Conservation (phyloP, 2,888 invertebrate genomes). For the Leucoma salicis region DNA sequence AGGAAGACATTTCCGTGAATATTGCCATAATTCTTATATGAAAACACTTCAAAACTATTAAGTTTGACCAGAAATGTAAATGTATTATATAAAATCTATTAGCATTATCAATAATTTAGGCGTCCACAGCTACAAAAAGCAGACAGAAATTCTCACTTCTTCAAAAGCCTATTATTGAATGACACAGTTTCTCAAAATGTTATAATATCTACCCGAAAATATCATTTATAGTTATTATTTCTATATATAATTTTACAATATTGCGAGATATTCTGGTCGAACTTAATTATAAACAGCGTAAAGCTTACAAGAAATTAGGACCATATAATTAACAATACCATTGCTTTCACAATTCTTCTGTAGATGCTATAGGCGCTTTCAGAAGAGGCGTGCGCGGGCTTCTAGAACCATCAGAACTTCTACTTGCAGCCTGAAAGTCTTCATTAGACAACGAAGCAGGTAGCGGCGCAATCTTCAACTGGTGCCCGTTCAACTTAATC, state of each 20-base stretch:
- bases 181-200: too few relatives aligned
- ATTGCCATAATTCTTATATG: conserved; percentile 15
- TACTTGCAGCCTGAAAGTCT: conserved; percentile 75
- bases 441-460: conserved; percentile 84
- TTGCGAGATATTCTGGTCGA: background rate
- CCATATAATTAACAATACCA: conserved; percentile 40
- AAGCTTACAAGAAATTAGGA: conserved; percentile 8
- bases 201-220: background rate
- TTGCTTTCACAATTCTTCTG: conserved; percentile 73
- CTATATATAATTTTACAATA: background rate
- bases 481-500: conserved; percentile 88
- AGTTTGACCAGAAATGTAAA: conserved; percentile 2
- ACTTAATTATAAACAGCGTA: conserved; percentile 6
- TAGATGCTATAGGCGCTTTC: conserved; percentile 78
- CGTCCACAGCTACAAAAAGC: too few relatives aligned
- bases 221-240: background rate
- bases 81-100: conserved; percentile 3
- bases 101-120: background rate
- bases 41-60: conserved; percentile 7
- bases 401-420: conserved; percentile 64
- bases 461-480: conserved; percentile 85
- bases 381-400: conserved; percentile 73
- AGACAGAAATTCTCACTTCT: background rate
- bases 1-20: conserved; percentile 38
- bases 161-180: too few relatives aligned